Conservation (phyloP, 2,113 vertebrate genomes). For the Oreochromis niloticus region DNA sequence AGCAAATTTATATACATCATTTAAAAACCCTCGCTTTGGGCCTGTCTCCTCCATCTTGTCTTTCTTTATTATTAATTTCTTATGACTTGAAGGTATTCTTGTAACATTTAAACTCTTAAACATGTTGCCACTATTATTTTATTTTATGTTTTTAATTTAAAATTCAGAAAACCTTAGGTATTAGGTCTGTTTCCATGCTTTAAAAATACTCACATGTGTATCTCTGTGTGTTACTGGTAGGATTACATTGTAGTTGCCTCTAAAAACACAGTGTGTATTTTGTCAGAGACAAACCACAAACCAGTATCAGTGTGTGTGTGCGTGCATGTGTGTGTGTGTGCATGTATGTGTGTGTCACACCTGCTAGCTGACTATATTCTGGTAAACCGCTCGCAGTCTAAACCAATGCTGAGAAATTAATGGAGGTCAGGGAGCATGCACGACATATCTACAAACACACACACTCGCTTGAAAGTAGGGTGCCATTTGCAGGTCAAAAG, state of each 20-base stretch:
- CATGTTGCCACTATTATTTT: not conserved
- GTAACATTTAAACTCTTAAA: not conserved
- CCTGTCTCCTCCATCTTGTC: not conserved
- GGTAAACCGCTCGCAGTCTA: conserved; percentile 66
- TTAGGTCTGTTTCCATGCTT: not conserved
- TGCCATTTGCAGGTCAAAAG: not conserved
- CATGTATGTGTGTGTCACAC: conserved; percentile 2
- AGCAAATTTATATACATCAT: not conserved
- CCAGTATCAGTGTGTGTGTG: conserved; percentile 4
- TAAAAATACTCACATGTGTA: not conserved
- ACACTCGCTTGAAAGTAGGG: not conserved
- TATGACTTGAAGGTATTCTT: not conserved
- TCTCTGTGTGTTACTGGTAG: not conserved
- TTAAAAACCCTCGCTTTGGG: not conserved
- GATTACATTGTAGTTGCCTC: not conserved
- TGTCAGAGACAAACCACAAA: conserved; percentile 39
- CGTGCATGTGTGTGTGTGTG: not conserved
- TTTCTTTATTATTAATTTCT: not conserved
- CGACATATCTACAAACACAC: not conserved
- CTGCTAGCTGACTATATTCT: conserved; percentile 57
- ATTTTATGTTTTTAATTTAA: not conserved
- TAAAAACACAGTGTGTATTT: not conserved
- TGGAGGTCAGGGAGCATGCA: conserved; percentile 81
- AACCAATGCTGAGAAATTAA: conserved; percentile 81
- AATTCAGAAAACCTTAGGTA: not conserved